A percentile compares a stretch with the other conserved stretches of the same genome.
Evolutionary conservation across 2,113 vertebrate species (phyloP).

Genomic region (Felis catus): F.catus_Fca126_mat1.0 CM031416.1:101256501-101257000

Average conservation of each 20-base stretch:
- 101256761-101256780: neutral
- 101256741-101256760: neutral
- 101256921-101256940: neutral
- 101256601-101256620: neutral
- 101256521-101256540: conserved; percentile 62
- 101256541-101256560: neutral
- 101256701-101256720: conserved; percentile 26
- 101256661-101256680: neutral
- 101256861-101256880: neutral
- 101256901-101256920: neutral
- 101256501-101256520: conserved; percentile 32
- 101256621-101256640: neutral
- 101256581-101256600: neutral
- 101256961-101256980: neutral
- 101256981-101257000: neutral
- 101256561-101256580: conserved; percentile 17
- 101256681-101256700: neutral
- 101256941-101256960: neutral
- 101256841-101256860: neutral
- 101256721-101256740: neutral
- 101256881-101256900: neutral
- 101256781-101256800: conserved; percentile 24
- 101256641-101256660: neutral
- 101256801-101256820: neutral
- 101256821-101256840: neutral